phyloP scores from a whole-genome alignment of 2,797 vertebrate species.

The Poeciliopsis infans region DNA sequence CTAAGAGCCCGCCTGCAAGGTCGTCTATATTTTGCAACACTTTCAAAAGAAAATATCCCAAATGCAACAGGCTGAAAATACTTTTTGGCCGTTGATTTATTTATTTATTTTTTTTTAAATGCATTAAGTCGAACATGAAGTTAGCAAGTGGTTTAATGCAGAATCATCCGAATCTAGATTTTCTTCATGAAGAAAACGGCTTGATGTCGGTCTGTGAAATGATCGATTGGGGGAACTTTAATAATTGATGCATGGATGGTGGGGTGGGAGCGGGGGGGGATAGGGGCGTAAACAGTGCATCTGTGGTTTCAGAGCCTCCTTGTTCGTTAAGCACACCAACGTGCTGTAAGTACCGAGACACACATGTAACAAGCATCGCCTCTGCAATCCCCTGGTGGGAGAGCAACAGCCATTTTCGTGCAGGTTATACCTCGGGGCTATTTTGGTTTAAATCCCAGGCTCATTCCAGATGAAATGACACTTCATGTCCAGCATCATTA shows the following conservation, averaged over 20 bases:
- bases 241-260: slow-evolving; percentile 83
- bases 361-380: slow-evolving; percentile 62
- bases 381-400: slow-evolving; percentile 70
- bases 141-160: slow-evolving; percentile 69
- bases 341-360: slow-evolving; percentile 71
- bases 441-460: slow-evolving; percentile 57
- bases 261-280: slow-evolving; percentile 66
- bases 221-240: slow-evolving; percentile 81
- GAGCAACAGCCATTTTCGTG: slow-evolving; percentile 71
- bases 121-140: slow-evolving; percentile 46
- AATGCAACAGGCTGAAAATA: slow-evolving; percentile 21
- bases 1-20: not conserved
- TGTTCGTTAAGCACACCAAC: slow-evolving; percentile 77
- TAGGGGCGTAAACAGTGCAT: slow-evolving; percentile 73
- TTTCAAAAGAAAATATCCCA: slow-evolving; percentile 23
- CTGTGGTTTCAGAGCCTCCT: slow-evolving; percentile 75
- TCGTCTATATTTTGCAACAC: slow-evolving; percentile 13
- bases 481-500: slow-evolving; percentile 49
- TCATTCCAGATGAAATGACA: slow-evolving; percentile 60
- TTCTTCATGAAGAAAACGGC: slow-evolving; percentile 66
- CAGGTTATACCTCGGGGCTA: slow-evolving; percentile 70
- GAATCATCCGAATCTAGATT: slow-evolving; percentile 70
- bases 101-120: not conserved
- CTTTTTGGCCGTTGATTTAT: slow-evolving; percentile 30
- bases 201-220: slow-evolving; percentile 79